phyloP scores from a whole-genome alignment of 2,113 vertebrate genomes.

The Grantiella picta region DNA sequence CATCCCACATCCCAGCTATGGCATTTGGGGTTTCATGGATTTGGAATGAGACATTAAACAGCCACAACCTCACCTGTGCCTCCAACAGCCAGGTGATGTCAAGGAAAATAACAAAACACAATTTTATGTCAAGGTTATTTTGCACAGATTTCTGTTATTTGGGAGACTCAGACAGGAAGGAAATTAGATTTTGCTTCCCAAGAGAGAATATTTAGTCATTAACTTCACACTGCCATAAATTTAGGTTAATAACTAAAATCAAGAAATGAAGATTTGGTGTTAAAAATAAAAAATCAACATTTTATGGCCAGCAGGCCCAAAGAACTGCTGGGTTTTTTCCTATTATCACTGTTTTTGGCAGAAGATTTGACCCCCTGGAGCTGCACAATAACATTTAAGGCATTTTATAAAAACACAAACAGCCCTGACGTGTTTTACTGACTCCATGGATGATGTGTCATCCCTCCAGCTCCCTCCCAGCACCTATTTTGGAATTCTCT shows the following conservation, averaged over 20 bases:
- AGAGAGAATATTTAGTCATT: background rate
- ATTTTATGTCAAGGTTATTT: background rate
- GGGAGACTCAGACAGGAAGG: background rate
- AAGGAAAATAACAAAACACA: background rate
- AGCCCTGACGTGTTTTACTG: background rate
- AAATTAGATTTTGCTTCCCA: fast-evolving
- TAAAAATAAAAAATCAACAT: background rate
- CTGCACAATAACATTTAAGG: background rate
- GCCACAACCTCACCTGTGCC: fast-evolving
- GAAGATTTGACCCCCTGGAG: background rate
- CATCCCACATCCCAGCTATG: background rate
- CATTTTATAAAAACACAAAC: background rate
- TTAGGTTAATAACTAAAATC: background rate
- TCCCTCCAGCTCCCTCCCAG: background rate
- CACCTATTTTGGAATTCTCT: background rate
- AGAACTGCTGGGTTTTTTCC: background rate
- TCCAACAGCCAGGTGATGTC: background rate
- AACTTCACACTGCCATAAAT: background rate
- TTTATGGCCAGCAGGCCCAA: background rate
- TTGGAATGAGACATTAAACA: fast-evolving
- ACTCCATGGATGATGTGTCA: background rate
- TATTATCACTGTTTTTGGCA: background rate
- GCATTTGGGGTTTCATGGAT: too few relatives aligned
- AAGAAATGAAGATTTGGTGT: background rate
- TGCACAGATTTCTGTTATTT: background rate